Evolutionary conservation across 1,140 invertebrate species (phyloP).

Genomic region (Caerostris extrusa): DNA sequence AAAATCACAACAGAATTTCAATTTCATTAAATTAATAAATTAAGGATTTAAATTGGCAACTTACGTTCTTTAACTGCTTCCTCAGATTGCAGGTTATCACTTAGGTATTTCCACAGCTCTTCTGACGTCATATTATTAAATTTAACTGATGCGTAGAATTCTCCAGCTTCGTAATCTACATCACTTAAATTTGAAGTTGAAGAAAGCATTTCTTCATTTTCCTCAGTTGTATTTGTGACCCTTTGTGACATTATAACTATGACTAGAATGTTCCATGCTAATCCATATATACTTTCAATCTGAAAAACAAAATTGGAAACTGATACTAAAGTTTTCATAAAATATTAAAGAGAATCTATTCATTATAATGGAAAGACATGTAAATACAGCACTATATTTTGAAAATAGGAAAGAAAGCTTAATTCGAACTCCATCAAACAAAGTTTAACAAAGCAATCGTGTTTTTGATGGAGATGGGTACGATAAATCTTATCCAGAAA

Average conservation of each 20-base stretch:
- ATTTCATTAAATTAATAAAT: too few species aligned
- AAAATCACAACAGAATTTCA: too few species aligned
- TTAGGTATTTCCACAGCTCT: slow-evolving; percentile 49
- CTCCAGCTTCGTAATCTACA: neutral
- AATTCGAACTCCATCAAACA: too few species aligned
- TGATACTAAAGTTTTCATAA: neutral
- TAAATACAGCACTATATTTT: neutral
- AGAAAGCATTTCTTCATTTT: neutral
- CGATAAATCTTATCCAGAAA: too few species aligned
- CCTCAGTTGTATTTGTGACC: slow-evolving; percentile 12
- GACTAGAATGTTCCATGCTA: slow-evolving; percentile 76
- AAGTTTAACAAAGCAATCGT: too few species aligned
- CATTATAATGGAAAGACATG: neutral
- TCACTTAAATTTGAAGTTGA: neutral
- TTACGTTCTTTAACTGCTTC: slow-evolving; percentile 52
- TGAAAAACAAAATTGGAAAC: neutral
- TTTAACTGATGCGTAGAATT: neutral
- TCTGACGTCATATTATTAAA: neutral
- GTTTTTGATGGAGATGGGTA: too few species aligned
- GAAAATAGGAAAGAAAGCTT: too few species aligned
- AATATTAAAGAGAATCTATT: neutral
- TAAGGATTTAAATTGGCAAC: neutral
- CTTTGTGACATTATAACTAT: slow-evolving; percentile 62
- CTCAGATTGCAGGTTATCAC: slow-evolving; percentile 46
- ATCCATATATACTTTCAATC: slow-evolving; percentile 70